Percentiles rank a stretch among this genome's conserved stretches.
These are phyloP conservation scores for Babyrousa celebensis DNA, from an alignment of 2,797 vertebrate species.

Conservation along the genomic window DNA sequence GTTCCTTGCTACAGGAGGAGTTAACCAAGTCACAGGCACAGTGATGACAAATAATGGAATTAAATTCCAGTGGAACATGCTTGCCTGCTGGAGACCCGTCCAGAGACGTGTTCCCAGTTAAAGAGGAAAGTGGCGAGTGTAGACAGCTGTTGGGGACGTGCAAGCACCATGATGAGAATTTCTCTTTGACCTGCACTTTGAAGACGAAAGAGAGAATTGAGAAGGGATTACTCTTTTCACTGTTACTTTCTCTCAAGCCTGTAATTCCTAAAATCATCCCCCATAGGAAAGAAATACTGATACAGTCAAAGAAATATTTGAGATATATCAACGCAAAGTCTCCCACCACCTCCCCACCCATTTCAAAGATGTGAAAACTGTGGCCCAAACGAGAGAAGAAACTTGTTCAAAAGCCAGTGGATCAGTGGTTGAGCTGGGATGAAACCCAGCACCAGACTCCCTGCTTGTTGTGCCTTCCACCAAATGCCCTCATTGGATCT, in stretches of 20 bases:
- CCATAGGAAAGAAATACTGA: background rate
- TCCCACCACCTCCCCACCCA: too few species aligned
- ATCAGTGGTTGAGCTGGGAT: background rate
- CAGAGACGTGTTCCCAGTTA: background rate
- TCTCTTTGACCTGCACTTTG: background rate
- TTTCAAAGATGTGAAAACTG: constrained; percentile 24
- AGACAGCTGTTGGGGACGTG: background rate
- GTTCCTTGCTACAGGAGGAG: background rate
- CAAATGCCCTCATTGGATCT: background rate
- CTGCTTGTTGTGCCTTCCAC: rapidly evolving
- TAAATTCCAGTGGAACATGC: background rate
- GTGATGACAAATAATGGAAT: background rate
- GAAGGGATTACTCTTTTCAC: background rate
- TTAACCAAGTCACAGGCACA: background rate
- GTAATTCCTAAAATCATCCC: background rate
- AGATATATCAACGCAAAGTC: background rate
- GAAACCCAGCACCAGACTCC: background rate
- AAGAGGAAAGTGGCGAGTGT: background rate
- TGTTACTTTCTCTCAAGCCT: background rate
- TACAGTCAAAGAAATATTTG: background rate
- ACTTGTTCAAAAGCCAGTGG: background rate
- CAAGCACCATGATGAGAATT: background rate
- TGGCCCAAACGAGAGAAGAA: background rate
- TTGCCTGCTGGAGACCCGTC: too few species aligned
- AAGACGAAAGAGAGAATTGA: background rate